Evolutionary conservation across 23 tunicate genomes (phyloP).

Genomic region (Halocynthia roretzi): DNA sequence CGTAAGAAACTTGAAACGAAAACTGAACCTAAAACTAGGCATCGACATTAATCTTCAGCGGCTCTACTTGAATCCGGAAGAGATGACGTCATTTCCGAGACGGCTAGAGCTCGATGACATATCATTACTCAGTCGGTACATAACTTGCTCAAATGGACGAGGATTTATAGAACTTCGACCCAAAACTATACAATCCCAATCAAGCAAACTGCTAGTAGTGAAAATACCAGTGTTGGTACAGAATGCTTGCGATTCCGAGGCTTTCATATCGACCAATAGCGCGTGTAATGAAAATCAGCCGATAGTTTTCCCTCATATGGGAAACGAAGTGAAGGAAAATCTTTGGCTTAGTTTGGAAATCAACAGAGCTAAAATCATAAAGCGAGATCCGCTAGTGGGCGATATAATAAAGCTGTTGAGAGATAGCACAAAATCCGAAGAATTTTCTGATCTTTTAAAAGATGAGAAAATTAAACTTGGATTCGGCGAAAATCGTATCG

Average conservation of each 20-base stretch:
- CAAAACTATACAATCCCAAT: not conserved
- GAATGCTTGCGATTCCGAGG: conserved; percentile 1
- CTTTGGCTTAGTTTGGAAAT: conserved; percentile 57
- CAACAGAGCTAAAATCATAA: conserved; percentile 35
- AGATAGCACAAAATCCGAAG: not conserved
- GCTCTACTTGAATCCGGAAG: conserved; percentile 44
- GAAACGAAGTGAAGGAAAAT: not conserved
- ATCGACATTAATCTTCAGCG: conserved; percentile 47
- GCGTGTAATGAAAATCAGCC: not conserved
- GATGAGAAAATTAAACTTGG: not conserved
- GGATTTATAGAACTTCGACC: conserved; percentile 52
- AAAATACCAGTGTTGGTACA: conserved; percentile 32
- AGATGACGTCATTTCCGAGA: conserved; percentile 56
- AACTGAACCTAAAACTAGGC: conserved; percentile 66
- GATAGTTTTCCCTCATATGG: not conserved
- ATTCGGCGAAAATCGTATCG: not conserved
- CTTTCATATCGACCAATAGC: not conserved
- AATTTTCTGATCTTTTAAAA: not conserved
- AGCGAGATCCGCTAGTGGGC: conserved; percentile 61
- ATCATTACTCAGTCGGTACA: conserved; percentile 36
- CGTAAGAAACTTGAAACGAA: conserved; percentile 35
- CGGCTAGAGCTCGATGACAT: conserved; percentile 53
- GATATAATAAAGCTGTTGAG: conserved; percentile 19
- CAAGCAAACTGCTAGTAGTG: conserved; percentile 11
- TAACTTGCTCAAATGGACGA: conserved; percentile 28